phyloP scores from a whole-genome alignment of 1,140 invertebrate genomes.

The Ectropis grisescens region DNA sequence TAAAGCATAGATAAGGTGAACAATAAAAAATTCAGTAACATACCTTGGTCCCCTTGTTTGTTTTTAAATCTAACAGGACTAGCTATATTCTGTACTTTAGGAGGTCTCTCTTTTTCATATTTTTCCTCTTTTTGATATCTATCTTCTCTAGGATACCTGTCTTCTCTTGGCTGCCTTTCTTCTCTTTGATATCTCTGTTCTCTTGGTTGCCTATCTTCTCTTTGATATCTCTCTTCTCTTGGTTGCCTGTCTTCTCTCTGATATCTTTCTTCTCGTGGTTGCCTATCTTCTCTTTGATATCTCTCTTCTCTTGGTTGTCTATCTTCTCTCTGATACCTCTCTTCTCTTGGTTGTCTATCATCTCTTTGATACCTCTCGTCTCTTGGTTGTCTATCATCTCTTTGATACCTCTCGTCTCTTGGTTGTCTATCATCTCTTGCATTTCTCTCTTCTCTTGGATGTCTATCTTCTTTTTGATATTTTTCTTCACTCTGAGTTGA shows the following conservation, averaged over 20 bases:
- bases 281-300: not conserved
- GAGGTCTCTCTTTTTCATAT: slow-evolving; percentile 11
- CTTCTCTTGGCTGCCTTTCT: not conserved
- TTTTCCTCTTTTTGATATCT: slow-evolving; percentile 3
- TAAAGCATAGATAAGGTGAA: too few relatives aligned
- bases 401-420: slow-evolving; percentile 14
- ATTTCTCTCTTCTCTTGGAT: not conserved
- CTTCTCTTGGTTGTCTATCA: slow-evolving; percentile 17
- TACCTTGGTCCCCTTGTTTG: slow-evolving; percentile 14
- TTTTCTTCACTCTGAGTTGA: slow-evolving; percentile 31
- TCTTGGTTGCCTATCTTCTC: slow-evolving; percentile 4
- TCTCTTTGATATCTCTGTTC: slow-evolving; percentile 22
- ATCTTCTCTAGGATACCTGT: not conserved
- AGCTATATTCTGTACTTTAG: slow-evolving; percentile 7
- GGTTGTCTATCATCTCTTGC: not conserved
- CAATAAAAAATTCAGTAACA: not conserved
- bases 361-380: not conserved
- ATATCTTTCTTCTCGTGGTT: slow-evolving; percentile 19
- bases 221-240: not conserved
- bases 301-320: not conserved
- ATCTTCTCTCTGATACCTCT: slow-evolving; percentile 11
- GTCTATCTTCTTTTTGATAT: slow-evolving; percentile 2
- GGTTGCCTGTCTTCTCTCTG: slow-evolving; percentile 1
- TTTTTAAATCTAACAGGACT: slow-evolving; percentile 23
- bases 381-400: not conserved